A percentile compares a stretch with the other conserved stretches of the same genome.
phyloP scores from a whole-genome alignment of 2,888 invertebrate species.

The Petrophora chlorosata region DNA sequence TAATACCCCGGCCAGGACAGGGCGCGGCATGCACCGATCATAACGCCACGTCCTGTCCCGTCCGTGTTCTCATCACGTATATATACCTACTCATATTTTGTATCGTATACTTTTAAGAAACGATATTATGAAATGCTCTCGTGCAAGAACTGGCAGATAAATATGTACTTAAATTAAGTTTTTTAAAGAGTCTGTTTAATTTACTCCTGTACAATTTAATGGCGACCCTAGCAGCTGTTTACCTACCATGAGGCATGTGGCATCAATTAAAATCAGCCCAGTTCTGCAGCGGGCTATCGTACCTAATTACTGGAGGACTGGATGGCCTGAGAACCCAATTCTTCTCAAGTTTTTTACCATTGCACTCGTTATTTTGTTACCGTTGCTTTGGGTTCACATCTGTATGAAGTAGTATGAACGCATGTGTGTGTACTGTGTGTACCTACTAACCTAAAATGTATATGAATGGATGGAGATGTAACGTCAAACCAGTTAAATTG shows the following conservation, averaged over 20 bases:
- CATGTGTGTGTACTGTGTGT: not conserved
- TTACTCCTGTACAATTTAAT: not conserved
- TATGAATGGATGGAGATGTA: not conserved
- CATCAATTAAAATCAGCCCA: constrained; percentile 20
- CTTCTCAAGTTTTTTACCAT: constrained; percentile 3
- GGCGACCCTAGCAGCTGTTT: not conserved
- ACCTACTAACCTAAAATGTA: too few species aligned
- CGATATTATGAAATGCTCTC: too few species aligned
- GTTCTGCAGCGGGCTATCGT: constrained; percentile 23
- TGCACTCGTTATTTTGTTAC: constrained; percentile 16
- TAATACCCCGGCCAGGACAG: too few species aligned
- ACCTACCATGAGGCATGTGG: not conserved
- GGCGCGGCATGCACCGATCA: too few species aligned
- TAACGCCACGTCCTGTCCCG: too few species aligned
- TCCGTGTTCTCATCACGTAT: too few species aligned
- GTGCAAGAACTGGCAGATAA: too few species aligned
- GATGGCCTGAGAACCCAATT: constrained; percentile 1
- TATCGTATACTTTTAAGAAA: too few species aligned
- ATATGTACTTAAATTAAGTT: too few species aligned
- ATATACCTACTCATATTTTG: too few species aligned
- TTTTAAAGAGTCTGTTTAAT: not conserved
- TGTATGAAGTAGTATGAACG: not conserved
- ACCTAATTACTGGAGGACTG: constrained; percentile 22
- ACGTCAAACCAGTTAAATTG: too few species aligned
- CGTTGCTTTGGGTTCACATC: constrained; percentile 9